Conservation (phyloP, 2,113 vertebrate species). For the Tricholaema leucomelas region DNA sequence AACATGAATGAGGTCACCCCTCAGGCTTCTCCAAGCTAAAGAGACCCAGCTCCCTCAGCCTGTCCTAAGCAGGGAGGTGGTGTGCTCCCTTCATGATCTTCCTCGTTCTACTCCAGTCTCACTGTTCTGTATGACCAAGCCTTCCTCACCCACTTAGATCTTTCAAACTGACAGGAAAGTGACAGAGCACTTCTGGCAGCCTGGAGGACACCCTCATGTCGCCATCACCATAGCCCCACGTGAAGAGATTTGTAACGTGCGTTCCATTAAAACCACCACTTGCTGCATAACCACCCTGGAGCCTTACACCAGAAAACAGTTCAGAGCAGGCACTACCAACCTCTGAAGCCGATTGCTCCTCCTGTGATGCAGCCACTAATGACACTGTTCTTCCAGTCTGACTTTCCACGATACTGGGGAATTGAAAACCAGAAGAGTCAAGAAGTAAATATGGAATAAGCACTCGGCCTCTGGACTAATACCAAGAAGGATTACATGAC, state of each 20-base stretch:
- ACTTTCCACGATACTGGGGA: slow-evolving; percentile 88
- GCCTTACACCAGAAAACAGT: background rate
- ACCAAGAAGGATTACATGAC: background rate
- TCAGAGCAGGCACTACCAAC: slow-evolving; percentile 70
- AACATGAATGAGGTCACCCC: too few relatives aligned
- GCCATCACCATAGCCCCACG: background rate
- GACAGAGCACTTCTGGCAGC: background rate
- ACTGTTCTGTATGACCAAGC: background rate
- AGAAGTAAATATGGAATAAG: background rate
- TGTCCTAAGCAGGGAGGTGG: too few relatives aligned
- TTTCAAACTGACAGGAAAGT: background rate
- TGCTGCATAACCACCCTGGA: background rate
- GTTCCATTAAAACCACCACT: background rate
- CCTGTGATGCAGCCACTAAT: slow-evolving; percentile 95
- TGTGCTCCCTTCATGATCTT: too few relatives aligned
- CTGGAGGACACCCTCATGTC: background rate
- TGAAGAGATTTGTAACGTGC: background rate
- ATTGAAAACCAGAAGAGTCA: background rate
- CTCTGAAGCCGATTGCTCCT: slow-evolving; percentile 92
- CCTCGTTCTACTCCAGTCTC: background rate
- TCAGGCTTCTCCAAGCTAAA: too few relatives aligned
- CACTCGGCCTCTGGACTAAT: background rate
- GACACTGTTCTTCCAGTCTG: slow-evolving; percentile 97
- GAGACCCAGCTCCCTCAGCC: too few relatives aligned
- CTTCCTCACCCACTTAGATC: background rate